phyloP scores from a whole-genome alignment of 2,113 vertebrate species.

The Pimephales promelas region DNA sequence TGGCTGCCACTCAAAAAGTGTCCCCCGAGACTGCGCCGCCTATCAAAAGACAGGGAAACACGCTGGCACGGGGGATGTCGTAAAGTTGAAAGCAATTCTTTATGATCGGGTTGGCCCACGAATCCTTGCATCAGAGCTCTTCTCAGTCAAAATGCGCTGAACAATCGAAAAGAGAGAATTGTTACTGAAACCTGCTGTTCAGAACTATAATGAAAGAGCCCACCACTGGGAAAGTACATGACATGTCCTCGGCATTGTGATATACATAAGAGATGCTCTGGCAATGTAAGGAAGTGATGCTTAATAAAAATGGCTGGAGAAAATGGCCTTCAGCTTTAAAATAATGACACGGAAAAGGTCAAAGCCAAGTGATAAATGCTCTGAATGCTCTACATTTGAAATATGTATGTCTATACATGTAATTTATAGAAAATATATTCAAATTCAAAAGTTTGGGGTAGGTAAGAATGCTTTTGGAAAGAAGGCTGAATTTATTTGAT shows the following conservation, averaged over 20 bases:
- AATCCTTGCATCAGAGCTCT: slow-evolving; percentile 50
- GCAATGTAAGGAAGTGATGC: neutral
- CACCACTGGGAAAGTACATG: neutral
- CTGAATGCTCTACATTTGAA: neutral
- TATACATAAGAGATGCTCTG: neutral
- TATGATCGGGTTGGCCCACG: slow-evolving; percentile 57
- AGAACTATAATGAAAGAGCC: neutral
- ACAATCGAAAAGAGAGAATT: slow-evolving; percentile 17
- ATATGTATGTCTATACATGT: neutral
- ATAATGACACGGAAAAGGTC: neutral
- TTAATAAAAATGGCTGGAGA: neutral
- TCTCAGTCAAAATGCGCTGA: slow-evolving; percentile 29
- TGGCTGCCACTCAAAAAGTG: slow-evolving; percentile 61
- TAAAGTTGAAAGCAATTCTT: slow-evolving; percentile 58
- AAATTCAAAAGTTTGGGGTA: no score
- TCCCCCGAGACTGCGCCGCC: neutral
- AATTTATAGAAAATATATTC: neutral
- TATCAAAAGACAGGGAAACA: slow-evolving; percentile 41
- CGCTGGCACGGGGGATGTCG: slow-evolving; percentile 22
- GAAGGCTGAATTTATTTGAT: neutral
- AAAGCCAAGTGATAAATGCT: neutral
- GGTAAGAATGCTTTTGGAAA: no score
- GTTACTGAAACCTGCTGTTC: neutral
- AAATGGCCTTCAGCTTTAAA: neutral
- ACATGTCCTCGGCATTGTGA: neutral